Evolutionary conservation across 2,888 invertebrate genomes (phyloP), one percentile per base, ranked within the genome.

Genomic region (Eupithecia centaureata): DNA sequence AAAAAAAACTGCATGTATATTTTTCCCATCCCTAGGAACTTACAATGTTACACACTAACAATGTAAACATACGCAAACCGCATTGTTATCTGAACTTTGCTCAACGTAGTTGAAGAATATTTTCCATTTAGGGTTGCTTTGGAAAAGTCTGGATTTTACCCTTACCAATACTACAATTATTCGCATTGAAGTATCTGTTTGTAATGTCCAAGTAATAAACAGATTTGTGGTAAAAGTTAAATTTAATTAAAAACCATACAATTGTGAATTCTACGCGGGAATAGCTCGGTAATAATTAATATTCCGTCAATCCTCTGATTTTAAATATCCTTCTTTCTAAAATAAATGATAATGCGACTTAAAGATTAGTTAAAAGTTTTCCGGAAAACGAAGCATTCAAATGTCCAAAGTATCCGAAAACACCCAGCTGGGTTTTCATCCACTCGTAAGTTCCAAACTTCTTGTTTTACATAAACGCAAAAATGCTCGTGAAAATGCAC

Each of bases 1-100:
- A 35, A 51, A 51, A 27, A 15, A 18, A 56, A 30, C 10, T 52
- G 18, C 18, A 52, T 52, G 51, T 58, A 58, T 52, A 58, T 35
- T 10, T 61, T 62, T 68, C 65, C 56, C 68, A 62, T 61, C 72
- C 35, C 68, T 70, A 61, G 33, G 13, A 35, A 52, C 15, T 38
- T 38, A 28, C 59, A 61, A 35, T 35, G 12, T 38, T 38, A 28
- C 59, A 61, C 22, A 60, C 38, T 65, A 68, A 68, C 63, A 61
- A 61, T 61, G 68, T 58, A 51, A 67, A 66, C 70, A 51, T 72
- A 61, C 60, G 69, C 52, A 64, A 65, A 70, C 73, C 70, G 61
- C 73, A 68, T 66, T 68, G 74, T 72, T 73, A 74, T 71, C 71
- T 63, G 54, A 74, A 74, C 70, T 71, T 71, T 57, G 54, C 62